These are phyloP conservation scores for Pinna nobilis DNA, from an alignment of 1,140 invertebrate genomes.

Conservation along the genomic window DNA sequence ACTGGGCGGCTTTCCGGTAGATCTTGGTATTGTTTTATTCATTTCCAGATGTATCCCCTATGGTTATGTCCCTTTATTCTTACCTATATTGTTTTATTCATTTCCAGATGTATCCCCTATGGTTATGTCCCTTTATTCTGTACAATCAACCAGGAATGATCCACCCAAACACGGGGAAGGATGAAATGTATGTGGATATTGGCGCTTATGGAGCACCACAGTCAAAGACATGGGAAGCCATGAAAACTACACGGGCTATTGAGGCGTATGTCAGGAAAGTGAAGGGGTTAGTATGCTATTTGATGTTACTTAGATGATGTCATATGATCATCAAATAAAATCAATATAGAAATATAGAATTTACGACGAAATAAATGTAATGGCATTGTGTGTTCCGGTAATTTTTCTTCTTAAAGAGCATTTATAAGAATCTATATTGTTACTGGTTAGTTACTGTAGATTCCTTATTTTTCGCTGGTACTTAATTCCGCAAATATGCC, in stretches of 20 bases:
- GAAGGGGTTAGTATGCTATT: slow-evolving; percentile 78
- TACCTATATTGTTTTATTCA: not conserved
- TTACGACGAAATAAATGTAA: not conserved
- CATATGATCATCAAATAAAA: not conserved
- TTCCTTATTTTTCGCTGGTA: no score
- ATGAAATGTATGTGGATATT: slow-evolving; percentile 84
- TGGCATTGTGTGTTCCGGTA: not conserved
- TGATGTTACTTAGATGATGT: no score
- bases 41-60: slow-evolving; percentile 84
- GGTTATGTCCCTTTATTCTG: slow-evolving; percentile 88
- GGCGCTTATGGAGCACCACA: slow-evolving; percentile 88
- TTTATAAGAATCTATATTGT: no score
- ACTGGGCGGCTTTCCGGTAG: no score
- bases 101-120: slow-evolving; percentile 85
- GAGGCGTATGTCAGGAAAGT: slow-evolving; percentile 83
- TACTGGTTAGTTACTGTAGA: no score
- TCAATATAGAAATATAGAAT: not conserved
- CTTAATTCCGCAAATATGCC: no score
- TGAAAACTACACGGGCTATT: slow-evolving; percentile 81
- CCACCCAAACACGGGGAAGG: slow-evolving; percentile 75
- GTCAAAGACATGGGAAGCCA: slow-evolving; percentile 79
- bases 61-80: slow-evolving; percentile 84
- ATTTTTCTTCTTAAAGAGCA: not conserved
- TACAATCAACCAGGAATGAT: slow-evolving; percentile 84
- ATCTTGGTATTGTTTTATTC: not conserved